Percentiles rank a stretch among this genome's conserved stretches.
Evolutionary conservation across 1,140 invertebrate species (phyloP).

Genomic region (Cylas formicarius): DNA sequence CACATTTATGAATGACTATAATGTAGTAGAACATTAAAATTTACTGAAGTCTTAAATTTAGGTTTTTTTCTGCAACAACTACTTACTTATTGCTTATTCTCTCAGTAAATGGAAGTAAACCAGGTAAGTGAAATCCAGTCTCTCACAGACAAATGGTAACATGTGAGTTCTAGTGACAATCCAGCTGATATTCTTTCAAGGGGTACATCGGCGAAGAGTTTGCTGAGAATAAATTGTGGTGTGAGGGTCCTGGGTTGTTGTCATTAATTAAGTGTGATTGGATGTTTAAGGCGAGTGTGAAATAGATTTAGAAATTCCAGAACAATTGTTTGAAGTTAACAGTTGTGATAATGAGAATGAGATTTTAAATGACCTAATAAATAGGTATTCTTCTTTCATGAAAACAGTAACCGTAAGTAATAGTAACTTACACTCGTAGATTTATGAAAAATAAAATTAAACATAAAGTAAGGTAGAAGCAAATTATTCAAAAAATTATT

Average conservation of each 20-base stretch:
- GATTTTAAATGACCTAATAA: conserved; percentile 1
- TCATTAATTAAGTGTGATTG: conserved; percentile 4
- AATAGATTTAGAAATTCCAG: not conserved
- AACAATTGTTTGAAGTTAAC: not conserved
- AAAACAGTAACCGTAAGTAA: conserved; percentile 7
- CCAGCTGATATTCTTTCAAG: conserved; percentile 37
- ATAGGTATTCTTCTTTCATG: conserved; percentile 13
- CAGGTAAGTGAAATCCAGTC: conserved; percentile 36
- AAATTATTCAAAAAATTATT: too few species aligned
- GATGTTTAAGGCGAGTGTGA: conserved; percentile 3
- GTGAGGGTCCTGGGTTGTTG: conserved; percentile 20
- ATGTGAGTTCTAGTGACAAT: conserved; percentile 33
- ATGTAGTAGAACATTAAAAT: conserved; percentile 2
- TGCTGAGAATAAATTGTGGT: conserved; percentile 16
- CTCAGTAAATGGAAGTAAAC: conserved; percentile 37
- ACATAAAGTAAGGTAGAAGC: conserved; percentile 1
- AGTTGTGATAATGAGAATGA: not conserved
- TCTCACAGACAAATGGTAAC: conserved; percentile 28
- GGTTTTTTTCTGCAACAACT: conserved; percentile 38
- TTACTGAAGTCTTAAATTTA: not conserved
- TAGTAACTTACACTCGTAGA: conserved; percentile 8
- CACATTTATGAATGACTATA: conserved; percentile 15
- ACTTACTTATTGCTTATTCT: conserved; percentile 38
- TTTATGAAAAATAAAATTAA: conserved; percentile 9
- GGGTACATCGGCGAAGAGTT: conserved; percentile 13